These are phyloP conservation scores for Bucco capensis DNA, from an alignment of 2,113 vertebrate species.

Conservation along the genomic window DNA sequence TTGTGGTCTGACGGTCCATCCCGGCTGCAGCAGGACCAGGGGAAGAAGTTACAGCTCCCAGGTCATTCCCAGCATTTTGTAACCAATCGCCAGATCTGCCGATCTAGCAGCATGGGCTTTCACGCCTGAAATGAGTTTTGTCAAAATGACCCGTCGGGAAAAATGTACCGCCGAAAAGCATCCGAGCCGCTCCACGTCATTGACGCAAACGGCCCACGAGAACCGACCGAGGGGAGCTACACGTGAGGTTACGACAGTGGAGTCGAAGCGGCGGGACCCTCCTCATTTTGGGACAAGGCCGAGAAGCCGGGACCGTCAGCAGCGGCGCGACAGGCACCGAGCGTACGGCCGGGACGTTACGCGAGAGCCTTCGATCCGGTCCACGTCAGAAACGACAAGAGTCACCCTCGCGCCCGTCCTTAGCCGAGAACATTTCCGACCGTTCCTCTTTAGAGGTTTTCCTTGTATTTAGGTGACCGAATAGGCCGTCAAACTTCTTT, in stretches of 20 bases:
- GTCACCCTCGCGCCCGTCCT: not conserved
- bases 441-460: not conserved
- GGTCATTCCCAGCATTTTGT: not conserved
- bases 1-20: not conserved
- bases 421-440: not conserved
- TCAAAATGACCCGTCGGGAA: not conserved
- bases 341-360: not conserved
- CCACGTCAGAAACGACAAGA: not conserved
- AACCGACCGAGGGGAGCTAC: not conserved
- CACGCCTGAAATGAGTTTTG: not conserved
- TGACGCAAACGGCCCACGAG: not conserved
- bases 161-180: not conserved
- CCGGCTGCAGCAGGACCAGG: not conserved
- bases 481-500: not conserved
- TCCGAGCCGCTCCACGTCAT: not conserved
- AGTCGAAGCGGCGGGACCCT: not conserved
- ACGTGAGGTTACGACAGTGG: not conserved
- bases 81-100: not conserved
- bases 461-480: not conserved
- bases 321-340: not conserved
- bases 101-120: not conserved
- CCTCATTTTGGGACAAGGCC: accelerated
- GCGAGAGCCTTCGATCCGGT: not conserved
- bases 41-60: not conserved
- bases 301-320: not conserved